These are phyloP conservation scores for Alligator sinensis DNA, from an alignment of 2,113 vertebrate species.

Conservation along the genomic window DNA sequence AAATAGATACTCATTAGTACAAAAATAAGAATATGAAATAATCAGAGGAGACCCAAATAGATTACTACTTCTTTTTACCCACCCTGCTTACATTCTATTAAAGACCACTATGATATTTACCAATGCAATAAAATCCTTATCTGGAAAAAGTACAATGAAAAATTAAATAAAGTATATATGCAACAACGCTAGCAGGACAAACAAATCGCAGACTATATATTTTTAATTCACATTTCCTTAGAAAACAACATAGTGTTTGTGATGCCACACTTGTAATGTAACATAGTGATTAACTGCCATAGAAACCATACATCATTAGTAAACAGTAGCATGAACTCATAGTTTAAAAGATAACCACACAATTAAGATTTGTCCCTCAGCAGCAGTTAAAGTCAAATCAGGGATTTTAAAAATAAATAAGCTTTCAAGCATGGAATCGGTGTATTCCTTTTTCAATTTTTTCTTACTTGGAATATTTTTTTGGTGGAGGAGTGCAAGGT, in stretches of 20 bases:
- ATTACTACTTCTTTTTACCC: background rate
- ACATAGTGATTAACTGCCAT: slow-evolving; percentile 67
- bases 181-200: slow-evolving; percentile 28
- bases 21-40: background rate
- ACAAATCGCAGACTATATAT: background rate
- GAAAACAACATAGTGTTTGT: slow-evolving; percentile 29
- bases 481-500: too few species aligned
- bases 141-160: background rate
- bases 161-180: background rate
- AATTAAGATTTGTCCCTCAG: slow-evolving; percentile 28
- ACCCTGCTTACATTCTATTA: background rate
- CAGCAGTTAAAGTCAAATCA: slow-evolving; percentile 17
- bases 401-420: slow-evolving; percentile 42
- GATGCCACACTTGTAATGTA: slow-evolving; percentile 53
- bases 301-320: slow-evolving; percentile 65
- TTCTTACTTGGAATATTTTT: background rate
- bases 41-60: background rate
- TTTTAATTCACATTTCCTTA: background rate
- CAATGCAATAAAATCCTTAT: slow-evolving; percentile 13
- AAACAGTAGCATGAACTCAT: slow-evolving; percentile 63
- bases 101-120: background rate
- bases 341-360: slow-evolving; percentile 58
- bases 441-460: background rate
- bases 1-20: background rate
- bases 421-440: slow-evolving; percentile 30